Base-by-base conservation (phyloP, 2,888 invertebrate genomes). In the Caenorhabditis doughertyi region DNA sequence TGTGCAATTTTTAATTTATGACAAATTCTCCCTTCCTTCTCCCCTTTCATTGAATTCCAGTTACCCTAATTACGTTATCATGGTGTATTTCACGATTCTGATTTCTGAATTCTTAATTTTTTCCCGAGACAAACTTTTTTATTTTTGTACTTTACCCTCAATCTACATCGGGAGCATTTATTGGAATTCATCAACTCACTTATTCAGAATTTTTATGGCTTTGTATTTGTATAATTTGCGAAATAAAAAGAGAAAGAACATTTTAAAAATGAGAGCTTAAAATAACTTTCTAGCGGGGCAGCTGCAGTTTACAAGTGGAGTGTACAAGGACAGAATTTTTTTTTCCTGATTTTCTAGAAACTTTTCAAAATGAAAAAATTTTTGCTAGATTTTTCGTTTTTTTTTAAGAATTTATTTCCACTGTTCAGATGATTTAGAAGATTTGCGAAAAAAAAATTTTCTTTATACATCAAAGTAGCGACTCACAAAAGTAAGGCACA, bases 141-240 rank as follows among this genome's bases (percentile, higher is more conserved):
- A 21, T n/a, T 51, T 51, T 35, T 53, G 27, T 27, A 39, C 9
- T 21, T 29, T 49, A 68, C 44, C 70, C 68, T 77, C 77, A 77
- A n/a, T 32, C 23, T 39, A 16, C 35, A 77, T 62, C 77, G 77
- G 77, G 68, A 60, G 77, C 77, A 77, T 77, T 77, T 68, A 55
- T 56, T 47, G 65, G 47, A 73, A 76, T 67, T 65, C 74, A 58
- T 39, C 74, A 76, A 39, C 49, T 76, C 67, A 76, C 76, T 76
- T 68, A 76, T 47, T 42, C 60, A 18, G 27, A 74, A 42, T 25
- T 18, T 11, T 47, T 76, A n/a, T n/a, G 16, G 9, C 44, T 60
- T 56, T 76, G 67, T 76, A 76, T 76, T 76, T 76, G 76, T 76
- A 76, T 76, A 76, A 76, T 74, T 67, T 29, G 67, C 32, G 55